Evolutionary conservation across 2,113 vertebrate genomes (phyloP).

Genomic region (Dicerorhinus sumatrensis): DNA sequence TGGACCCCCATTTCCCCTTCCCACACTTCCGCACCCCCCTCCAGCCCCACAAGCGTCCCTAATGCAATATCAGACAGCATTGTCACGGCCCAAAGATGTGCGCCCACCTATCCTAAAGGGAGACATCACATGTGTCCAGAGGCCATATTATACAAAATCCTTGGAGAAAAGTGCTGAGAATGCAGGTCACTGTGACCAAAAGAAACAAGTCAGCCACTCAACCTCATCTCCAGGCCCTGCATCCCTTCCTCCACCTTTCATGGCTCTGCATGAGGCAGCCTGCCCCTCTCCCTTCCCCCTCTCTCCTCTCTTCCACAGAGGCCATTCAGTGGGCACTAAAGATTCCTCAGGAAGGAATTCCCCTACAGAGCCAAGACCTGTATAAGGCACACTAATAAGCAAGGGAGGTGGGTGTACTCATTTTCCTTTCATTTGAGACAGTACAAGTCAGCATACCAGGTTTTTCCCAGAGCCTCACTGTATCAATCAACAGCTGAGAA

Average conservation of each 20-base stretch:
- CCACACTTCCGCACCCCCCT: neutral
- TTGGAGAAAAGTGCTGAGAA: neutral
- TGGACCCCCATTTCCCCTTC: rapidly evolving
- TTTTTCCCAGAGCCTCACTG: neutral
- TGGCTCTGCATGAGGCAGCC: neutral
- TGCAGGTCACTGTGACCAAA: neutral
- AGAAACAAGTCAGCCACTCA: neutral
- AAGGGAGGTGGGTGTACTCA: neutral
- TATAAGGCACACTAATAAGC: neutral
- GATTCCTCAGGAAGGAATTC: slow-evolving; percentile 83
- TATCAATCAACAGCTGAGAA: neutral
- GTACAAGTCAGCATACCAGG: neutral
- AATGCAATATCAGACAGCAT: neutral
- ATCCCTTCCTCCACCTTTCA: neutral
- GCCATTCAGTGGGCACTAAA: slow-evolving; percentile 10
- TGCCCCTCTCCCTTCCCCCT: neutral
- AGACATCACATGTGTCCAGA: neutral
- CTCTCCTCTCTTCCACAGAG: neutral
- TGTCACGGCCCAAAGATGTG: neutral
- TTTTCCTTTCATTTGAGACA: neutral
- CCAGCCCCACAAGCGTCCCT: neutral
- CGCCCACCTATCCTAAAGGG: neutral
- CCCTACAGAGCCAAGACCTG: slow-evolving; percentile 6
- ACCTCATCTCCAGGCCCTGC: neutral
- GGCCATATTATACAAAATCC: neutral